Base-by-base conservation (phyloP, 2,113 vertebrate species). In the Forbesichthys agassizii region DNA sequence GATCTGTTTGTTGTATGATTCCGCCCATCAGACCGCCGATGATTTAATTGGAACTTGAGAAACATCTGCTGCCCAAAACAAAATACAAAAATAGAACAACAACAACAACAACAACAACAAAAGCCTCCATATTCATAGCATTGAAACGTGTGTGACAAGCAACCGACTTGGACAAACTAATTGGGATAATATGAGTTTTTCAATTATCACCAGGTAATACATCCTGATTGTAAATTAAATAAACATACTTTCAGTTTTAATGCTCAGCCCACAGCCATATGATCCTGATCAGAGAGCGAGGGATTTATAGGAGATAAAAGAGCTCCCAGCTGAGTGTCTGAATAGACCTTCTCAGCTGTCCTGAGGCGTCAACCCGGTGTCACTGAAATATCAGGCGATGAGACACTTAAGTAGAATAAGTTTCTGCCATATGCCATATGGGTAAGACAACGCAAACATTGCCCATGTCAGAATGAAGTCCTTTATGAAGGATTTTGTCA, bases 1-100 rank as follows among this genome's bases (percentile, higher is more conserved):
- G 77, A 92, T 91, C 77, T 75, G 82, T 90, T 87, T 88, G 72
- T 77, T 74, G 74, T 82, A 74, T 68, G 73, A 82, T 8, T 80
- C 85, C 73, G 73, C 27, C 54, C 80, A 68, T 66, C 61, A 82
- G 78, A 85, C 86, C 77, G 69, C 48, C 66, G 72, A 75, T 88
- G 83, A 90, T 87, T 91, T 78, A 78, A 78, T 58, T 61, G 48
- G 62, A 53, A 57, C 60, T 49, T 48, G 53, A 74, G 60, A 66
- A 46, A 71, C 58, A 55, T 71, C 60, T 78, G 74, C 77, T 42
- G 36, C 36, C 36, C 5, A 27, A 27, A 27, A 27, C 27, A 27
- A 27, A 27, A 27, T 27, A 27, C 27, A 27, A 27, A 27, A 27
- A 27, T 27, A 27, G 2, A 27, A 27, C 27, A 27, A 27, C 27